Percentiles rank a stretch among this genome's conserved stretches.
Conservation (phyloP, 2,113 vertebrate species). For the Eulemur rufifrons region DNA sequence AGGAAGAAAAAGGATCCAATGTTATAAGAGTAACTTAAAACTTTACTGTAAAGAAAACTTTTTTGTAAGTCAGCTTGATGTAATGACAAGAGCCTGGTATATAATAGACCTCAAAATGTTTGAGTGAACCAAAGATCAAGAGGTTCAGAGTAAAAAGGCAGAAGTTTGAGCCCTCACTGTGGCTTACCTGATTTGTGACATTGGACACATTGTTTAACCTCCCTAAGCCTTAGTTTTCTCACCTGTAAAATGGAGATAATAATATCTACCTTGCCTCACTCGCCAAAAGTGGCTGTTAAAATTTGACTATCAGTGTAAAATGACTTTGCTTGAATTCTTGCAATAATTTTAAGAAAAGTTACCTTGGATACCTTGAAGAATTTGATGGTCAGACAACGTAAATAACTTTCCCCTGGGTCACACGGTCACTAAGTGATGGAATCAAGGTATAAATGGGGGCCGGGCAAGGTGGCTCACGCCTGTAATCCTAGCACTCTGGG, state of each 20-base stretch:
- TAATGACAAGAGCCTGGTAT: not conserved
- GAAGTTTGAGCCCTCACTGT: fast-evolving
- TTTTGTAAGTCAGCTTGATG: not conserved
- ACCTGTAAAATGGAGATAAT: not conserved
- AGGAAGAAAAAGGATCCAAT: not conserved
- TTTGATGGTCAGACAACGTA: not conserved
- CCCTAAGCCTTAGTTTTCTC: not conserved
- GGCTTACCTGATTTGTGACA: not conserved
- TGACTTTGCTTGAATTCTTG: not conserved
- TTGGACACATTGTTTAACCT: not conserved
- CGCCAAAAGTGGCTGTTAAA: not conserved
- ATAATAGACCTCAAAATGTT: not conserved
- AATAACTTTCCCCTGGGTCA: not conserved
- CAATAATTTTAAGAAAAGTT: not conserved
- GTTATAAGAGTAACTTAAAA: not conserved
- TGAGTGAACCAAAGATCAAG: not conserved
- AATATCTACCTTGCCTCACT: not conserved
- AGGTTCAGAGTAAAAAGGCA: not conserved
- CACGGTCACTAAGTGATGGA: not conserved
- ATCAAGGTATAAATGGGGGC: too few relatives aligned
- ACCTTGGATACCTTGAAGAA: not conserved
- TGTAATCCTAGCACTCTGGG: too few relatives aligned
- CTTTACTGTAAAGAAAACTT: not conserved
- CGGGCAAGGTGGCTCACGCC: too few relatives aligned
- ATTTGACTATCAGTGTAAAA: not conserved